These are phyloP conservation scores for Thalpophila matura DNA, from an alignment of 2,888 invertebrate genomes.

Conservation along the genomic window DNA sequence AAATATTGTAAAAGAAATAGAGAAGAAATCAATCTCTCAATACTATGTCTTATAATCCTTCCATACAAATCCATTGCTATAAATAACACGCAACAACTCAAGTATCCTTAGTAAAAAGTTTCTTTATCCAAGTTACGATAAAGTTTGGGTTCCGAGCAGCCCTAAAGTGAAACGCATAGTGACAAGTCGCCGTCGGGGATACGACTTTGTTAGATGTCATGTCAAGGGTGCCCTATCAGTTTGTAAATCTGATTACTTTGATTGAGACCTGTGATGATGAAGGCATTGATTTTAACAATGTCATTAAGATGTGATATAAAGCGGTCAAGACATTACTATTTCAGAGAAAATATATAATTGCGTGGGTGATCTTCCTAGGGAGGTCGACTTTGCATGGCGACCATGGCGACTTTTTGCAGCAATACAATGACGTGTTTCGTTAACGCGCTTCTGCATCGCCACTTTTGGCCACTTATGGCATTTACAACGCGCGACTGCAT, in stretches of 20 bases:
- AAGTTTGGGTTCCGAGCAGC: constrained; percentile 25
- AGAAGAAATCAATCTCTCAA: too few relatives aligned
- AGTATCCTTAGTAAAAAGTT: constrained; percentile 36
- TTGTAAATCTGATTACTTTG: constrained; percentile 26
- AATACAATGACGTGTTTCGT: too few relatives aligned
- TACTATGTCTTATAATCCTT: too few relatives aligned
- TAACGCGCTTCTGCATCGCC: too few relatives aligned
- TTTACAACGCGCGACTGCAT: too few relatives aligned
- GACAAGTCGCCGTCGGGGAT: constrained; percentile 17
- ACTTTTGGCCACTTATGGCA: too few relatives aligned
- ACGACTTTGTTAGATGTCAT: constrained; percentile 6
- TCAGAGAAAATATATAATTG: constrained; percentile 3
- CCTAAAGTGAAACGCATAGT: constrained; percentile 24
- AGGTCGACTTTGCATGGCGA: too few relatives aligned
- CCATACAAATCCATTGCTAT: background rate
- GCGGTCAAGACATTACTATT: background rate
- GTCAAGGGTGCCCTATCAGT: constrained; percentile 13
- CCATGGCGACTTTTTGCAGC: too few relatives aligned
- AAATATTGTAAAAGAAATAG: too few relatives aligned
- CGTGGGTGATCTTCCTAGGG: background rate
- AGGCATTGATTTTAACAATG: background rate
- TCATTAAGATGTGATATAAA: background rate
- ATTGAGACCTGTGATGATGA: background rate
- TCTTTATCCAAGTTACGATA: constrained; percentile 11
- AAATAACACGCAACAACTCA: background rate